These are phyloP conservation scores for Lepidurus apus DNA, from an alignment of 1,140 invertebrate genomes.

Conservation along the genomic window DNA sequence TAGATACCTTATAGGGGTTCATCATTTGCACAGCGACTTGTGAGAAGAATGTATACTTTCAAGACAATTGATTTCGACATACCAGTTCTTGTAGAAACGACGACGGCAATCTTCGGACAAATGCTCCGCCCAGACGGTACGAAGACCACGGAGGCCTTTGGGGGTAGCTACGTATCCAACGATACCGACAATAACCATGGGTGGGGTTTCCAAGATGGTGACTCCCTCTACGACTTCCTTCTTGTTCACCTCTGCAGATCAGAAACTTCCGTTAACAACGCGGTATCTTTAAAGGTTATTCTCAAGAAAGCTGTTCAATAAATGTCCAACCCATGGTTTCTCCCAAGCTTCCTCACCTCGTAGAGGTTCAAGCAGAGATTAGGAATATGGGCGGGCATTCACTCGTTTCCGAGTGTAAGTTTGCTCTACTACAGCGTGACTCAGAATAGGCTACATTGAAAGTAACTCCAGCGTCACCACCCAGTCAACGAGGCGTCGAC, in stretches of 20 bases:
- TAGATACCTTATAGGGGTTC: constrained; percentile 35
- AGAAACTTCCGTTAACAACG: constrained; percentile 27
- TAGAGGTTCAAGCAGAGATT: constrained; percentile 19
- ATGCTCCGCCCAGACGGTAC: constrained; percentile 98
- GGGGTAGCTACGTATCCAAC: constrained; percentile 99
- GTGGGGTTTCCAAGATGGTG: constrained; percentile 96
- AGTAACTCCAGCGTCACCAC: constrained; percentile 29
- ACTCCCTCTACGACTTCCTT: constrained; percentile 99
- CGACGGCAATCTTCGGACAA: constrained; percentile 95
- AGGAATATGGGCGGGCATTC: constrained; percentile 29
- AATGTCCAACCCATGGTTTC: constrained; percentile 41
- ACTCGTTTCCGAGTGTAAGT: constrained; percentile 1
- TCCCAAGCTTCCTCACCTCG: constrained; percentile 23
- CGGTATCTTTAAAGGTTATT: constrained; percentile 40
- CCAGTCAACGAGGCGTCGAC: constrained; percentile 23
- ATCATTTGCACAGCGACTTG: constrained; percentile 30
- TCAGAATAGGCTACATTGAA: constrained; percentile 26
- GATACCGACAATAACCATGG: constrained; percentile 94
- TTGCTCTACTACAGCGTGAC: constrained; percentile 31
- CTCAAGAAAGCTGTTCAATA: constrained; percentile 43
- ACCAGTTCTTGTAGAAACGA: constrained; percentile 99
- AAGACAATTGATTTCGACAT: constrained; percentile 42
- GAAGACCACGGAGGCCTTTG: constrained; percentile 85
- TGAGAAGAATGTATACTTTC: background rate
- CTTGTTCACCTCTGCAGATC: constrained; percentile 89